Conservation (phyloP, 1,140 invertebrate genomes). For the Drosophila willistoni region DNA sequence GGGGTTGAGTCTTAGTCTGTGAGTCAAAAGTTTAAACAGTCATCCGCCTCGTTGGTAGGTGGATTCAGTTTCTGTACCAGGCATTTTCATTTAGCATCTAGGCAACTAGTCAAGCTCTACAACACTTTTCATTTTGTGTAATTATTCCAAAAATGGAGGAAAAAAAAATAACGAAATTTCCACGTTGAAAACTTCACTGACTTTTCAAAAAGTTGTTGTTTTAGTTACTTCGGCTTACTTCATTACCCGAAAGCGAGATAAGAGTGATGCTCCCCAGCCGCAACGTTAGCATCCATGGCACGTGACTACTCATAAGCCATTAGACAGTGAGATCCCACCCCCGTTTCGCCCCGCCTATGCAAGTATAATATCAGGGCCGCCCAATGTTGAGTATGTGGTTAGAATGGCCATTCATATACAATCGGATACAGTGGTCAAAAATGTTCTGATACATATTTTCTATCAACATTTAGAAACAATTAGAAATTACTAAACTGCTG, state of each 20-base stretch:
- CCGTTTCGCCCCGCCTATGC: slow-evolving; percentile 6
- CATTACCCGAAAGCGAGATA: slow-evolving; percentile 34
- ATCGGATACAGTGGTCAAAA: too few relatives aligned
- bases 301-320: slow-evolving; percentile 79
- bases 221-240: slow-evolving; percentile 32
- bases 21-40: slow-evolving; percentile 46
- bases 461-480: too few relatives aligned
- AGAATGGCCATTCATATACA: too few relatives aligned
- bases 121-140: slow-evolving; percentile 60
- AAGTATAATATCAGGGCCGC: background rate
- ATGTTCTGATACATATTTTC: too few relatives aligned
- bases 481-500: too few relatives aligned
- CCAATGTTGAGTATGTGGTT: background rate
- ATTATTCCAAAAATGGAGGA: slow-evolving; percentile 57
- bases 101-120: slow-evolving; percentile 28
- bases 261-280: slow-evolving; percentile 13
- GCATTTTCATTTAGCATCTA: slow-evolving; percentile 24
- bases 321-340: slow-evolving; percentile 42
- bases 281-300: slow-evolving; percentile 49
- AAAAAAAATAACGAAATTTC: slow-evolving; percentile 7
- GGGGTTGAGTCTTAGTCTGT: background rate
- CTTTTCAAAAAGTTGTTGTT: slow-evolving; percentile 10
- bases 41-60: slow-evolving; percentile 8
- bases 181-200: slow-evolving; percentile 38
- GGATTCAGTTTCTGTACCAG: slow-evolving; percentile 22